Evolutionary conservation across 2,797 vertebrate genomes (phyloP).

Genomic region (Artibeus jamaicensis): DNA sequence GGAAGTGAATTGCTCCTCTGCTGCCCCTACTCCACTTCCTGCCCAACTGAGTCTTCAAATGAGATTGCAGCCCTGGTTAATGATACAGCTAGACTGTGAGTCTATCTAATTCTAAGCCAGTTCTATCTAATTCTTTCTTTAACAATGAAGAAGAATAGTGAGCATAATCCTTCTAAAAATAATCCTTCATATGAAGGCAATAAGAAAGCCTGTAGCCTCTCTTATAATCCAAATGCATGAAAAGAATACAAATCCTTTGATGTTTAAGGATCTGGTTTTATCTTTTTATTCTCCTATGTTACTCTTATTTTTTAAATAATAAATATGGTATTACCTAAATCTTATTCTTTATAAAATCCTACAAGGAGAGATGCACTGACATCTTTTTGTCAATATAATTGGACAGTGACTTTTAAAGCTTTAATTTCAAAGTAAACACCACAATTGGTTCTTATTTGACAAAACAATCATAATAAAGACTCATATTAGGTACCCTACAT

Average conservation of each 20-base stretch:
- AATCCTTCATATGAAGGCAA: neutral
- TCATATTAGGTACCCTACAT: neutral
- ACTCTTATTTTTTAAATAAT: conserved; percentile 34
- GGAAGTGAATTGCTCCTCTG: neutral
- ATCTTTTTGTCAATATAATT: neutral
- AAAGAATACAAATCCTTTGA: conserved; percentile 23
- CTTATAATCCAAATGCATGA: neutral
- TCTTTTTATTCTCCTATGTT: conserved; percentile 24
- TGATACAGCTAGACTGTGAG: neutral
- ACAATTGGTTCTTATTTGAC: neutral
- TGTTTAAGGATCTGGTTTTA: conserved; percentile 21
- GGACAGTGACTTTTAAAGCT: neutral
- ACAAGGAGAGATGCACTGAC: neutral
- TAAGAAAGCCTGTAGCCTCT: neutral
- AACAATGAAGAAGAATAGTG: neutral
- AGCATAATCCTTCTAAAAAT: conserved; percentile 14
- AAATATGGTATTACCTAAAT: neutral
- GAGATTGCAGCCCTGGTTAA: neutral
- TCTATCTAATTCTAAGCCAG: neutral
- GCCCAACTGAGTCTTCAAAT: neutral
- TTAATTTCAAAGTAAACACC: conserved; percentile 40
- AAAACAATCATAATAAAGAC: neutral
- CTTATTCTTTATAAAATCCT: conserved; percentile 26
- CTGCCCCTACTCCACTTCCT: neutral
- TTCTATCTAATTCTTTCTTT: neutral